phyloP scores from a whole-genome alignment of 2,113 vertebrate species.

The Petaurus breviceps region DNA sequence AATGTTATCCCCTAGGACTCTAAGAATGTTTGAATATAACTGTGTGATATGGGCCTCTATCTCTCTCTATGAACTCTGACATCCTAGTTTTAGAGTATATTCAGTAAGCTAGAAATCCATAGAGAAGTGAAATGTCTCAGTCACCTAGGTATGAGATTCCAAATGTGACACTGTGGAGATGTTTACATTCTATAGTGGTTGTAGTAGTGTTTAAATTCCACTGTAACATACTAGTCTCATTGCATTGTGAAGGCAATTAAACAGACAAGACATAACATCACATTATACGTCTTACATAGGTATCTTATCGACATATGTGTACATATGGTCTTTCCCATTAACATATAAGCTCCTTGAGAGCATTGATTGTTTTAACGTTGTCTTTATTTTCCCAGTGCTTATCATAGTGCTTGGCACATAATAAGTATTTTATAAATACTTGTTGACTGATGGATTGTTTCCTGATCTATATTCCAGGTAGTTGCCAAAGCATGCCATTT shows the following conservation, averaged over 20 bases:
- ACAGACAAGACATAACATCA: background rate
- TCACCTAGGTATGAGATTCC: background rate
- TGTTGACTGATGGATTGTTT: background rate
- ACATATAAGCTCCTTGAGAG: background rate
- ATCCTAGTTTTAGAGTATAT: background rate
- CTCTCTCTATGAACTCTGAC: background rate
- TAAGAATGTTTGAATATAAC: background rate
- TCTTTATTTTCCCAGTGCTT: background rate
- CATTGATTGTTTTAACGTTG: background rate
- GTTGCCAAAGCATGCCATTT: too few relatives aligned
- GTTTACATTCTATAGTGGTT: background rate
- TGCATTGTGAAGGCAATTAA: background rate
- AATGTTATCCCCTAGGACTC: background rate
- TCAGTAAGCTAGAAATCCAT: background rate
- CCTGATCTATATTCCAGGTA: background rate
- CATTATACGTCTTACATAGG: too few relatives aligned
- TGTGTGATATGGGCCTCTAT: background rate
- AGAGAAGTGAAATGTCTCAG: background rate
- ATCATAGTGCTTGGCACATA: background rate
- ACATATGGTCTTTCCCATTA: background rate
- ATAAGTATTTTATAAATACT: background rate
- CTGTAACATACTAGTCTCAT: background rate
- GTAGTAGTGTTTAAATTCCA: background rate
- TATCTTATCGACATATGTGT: too few relatives aligned
- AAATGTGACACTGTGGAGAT: background rate